Base-by-base conservation (phyloP, 2,888 invertebrate species). In the Kryphioiulus occultus region DNA sequence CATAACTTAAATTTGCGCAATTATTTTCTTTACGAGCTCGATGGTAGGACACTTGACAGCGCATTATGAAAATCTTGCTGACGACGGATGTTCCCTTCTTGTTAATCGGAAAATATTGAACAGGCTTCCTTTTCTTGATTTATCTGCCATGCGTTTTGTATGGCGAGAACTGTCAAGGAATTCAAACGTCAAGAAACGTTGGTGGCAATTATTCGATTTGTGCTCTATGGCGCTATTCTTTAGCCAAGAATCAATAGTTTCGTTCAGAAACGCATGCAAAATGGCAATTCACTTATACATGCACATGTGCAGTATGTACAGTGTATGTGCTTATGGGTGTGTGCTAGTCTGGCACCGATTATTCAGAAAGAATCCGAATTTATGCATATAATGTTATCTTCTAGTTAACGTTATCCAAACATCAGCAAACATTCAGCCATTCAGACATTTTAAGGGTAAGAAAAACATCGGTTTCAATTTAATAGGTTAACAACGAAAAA, bases 61-160 rank as follows among this genome's bases (percentile, higher is more conserved):
- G 86, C 86, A 86, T 86, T 86, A 86, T 86, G 86, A 42, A 85
- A 85, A 85, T 85, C 22, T 30, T 17, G 22, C n/a, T 86, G 86
- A 86, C 86, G 86, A 53, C 86, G 86, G 86, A 86, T 86, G 86
- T 86, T 47, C 47, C 47, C 86, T 47, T 53, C 86, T 86, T 19
- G 86, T 86, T 86, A 86, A 86, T 86, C 86, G 86, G 86, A 32
- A 86, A 86, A 86, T 86, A 86, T 44, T 53, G 86, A 86, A 86
- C 32, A 47, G 53, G 86, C 86, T 44, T 86, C 85, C 44, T 44
- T 39, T 44, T 85, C 85, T 85, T 44, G 85, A 42, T 85, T 44
- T 85, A 85, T 85, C 85, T 44, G 85, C 44, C 44, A 42, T 44
- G 85, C 2, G 42, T 42, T 44, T 42, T 44, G 42, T 42, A 39